phyloP scores from a whole-genome alignment of 2,888 invertebrate species.

The Scaptomyza reducta region DNA sequence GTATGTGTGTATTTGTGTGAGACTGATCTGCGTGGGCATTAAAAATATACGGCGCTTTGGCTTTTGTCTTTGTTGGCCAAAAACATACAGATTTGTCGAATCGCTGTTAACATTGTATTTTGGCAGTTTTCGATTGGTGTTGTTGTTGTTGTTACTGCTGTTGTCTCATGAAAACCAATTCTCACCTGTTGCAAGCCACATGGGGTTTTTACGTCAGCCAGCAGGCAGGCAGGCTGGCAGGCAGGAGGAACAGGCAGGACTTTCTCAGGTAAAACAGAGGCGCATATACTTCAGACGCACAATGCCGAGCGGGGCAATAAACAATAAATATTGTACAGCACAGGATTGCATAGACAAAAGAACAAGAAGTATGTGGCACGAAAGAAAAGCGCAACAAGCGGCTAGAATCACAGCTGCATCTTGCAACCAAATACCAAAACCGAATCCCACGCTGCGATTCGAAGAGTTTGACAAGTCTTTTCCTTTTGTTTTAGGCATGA shows the following conservation, averaged over 20 bases:
- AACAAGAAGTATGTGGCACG: conserved; percentile 37
- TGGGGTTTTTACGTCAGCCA: conserved; percentile 67
- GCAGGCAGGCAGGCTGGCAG: conserved; percentile 26
- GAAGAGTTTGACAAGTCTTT: conserved; percentile 54
- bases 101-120: conserved; percentile 68
- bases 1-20: conserved; percentile 4
- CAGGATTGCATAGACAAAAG: conserved; percentile 39
- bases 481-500: conserved; percentile 46
- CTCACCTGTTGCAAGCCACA: conserved; percentile 71
- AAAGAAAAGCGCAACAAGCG: conserved; percentile 46
- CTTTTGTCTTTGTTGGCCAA: conserved; percentile 71
- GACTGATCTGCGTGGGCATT: conserved; percentile 70
- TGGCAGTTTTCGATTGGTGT: conserved; percentile 48
- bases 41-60: conserved; percentile 62
- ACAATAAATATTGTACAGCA: conserved; percentile 46
- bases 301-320: conserved; percentile 47
- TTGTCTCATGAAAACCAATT: conserved; percentile 21
- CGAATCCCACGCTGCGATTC: conserved; percentile 65
- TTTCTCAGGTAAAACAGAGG: conserved; percentile 55
- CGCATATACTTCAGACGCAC: conserved; percentile 53
- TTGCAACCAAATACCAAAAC: conserved; percentile 14
- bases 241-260: conserved; percentile 19
- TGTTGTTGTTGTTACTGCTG: conserved; percentile 5
- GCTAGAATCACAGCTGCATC: conserved; percentile 37
- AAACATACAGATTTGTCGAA: conserved; percentile 54